Evolutionary conservation across 2,797 vertebrate genomes (phyloP).

Genomic region (Sparidentex hasta): DNA sequence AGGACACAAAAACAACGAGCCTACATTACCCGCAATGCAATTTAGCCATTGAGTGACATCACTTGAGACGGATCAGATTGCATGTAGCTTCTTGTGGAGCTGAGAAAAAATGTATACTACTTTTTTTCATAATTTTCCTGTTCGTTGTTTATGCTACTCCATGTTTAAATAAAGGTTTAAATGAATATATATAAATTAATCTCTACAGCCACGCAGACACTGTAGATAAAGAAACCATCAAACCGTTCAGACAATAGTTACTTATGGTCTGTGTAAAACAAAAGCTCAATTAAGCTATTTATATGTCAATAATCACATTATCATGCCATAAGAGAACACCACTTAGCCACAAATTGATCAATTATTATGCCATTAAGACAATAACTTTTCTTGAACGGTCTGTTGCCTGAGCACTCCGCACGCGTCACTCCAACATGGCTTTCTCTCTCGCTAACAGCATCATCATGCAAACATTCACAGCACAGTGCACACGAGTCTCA

Average conservation of each 20-base stretch:
- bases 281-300: not conserved
- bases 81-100: no score
- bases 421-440: not conserved
- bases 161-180: no score
- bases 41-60: no score
- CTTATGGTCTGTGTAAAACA: not conserved
- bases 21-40: no score
- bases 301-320: conserved; percentile 6
- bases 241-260: not conserved
- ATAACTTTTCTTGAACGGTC: conserved; percentile 22
- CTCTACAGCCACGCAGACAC: not conserved
- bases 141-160: no score
- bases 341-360: conserved; percentile 28
- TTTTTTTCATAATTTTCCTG: no score
- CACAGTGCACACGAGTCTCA: not conserved
- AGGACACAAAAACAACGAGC: no score
- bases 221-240: not conserved
- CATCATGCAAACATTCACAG: conserved; percentile 18
- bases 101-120: no score
- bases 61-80: no score
- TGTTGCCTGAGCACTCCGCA: conserved; percentile 15
- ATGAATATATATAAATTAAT: not conserved
- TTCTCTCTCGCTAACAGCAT: conserved; percentile 29
- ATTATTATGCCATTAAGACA: conserved; percentile 18
- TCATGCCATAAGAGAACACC: conserved; percentile 20